Percentiles rank a stretch among this genome's conserved stretches.
Evolutionary conservation across 1,140 invertebrate genomes (phyloP).

Genomic region (Drosophila elegans): DNA sequence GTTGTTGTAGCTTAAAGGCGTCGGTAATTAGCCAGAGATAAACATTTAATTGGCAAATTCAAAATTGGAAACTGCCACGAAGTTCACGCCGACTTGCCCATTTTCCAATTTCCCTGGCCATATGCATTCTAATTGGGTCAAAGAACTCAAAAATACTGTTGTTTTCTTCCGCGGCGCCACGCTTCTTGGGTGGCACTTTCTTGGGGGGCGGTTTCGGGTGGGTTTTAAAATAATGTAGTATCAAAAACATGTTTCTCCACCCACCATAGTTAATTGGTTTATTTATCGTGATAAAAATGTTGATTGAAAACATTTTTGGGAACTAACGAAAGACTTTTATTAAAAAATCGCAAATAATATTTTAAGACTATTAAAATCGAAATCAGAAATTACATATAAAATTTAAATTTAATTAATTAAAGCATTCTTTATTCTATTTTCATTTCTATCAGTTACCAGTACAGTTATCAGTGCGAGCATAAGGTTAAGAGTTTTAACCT

Average conservation of each 20-base stretch:
- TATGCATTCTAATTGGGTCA: conserved; percentile 68
- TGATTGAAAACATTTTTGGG: too few species aligned
- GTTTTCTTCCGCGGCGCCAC: neutral
- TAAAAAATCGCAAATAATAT: neutral
- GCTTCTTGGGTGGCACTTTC: conserved; percentile 26
- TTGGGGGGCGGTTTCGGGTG: neutral
- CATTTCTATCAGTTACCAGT: too few species aligned
- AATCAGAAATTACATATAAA: too few species aligned
- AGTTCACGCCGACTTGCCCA: conserved; percentile 23
- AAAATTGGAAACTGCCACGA: conserved; percentile 62
- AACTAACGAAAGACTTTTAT: too few species aligned
- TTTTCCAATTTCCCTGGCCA: conserved; percentile 25
- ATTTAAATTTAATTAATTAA: too few species aligned
- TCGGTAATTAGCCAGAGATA: conserved; percentile 70
- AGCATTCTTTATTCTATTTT: too few species aligned
- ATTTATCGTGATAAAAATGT: neutral
- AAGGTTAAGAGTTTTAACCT: too few species aligned
- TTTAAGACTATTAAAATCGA: neutral
- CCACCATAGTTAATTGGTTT: neutral
- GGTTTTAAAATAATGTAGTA: neutral
- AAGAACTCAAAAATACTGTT: conserved; percentile 19
- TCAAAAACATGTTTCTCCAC: neutral
- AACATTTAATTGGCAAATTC: conserved; percentile 80
- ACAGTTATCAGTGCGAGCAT: too few species aligned
- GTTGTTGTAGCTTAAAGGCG: conserved; percentile 41